Evolutionary conservation across 2,113 vertebrate genomes (phyloP), one percentile per base, ranked within the genome.

Genomic region (Lynx canadensis): DNA sequence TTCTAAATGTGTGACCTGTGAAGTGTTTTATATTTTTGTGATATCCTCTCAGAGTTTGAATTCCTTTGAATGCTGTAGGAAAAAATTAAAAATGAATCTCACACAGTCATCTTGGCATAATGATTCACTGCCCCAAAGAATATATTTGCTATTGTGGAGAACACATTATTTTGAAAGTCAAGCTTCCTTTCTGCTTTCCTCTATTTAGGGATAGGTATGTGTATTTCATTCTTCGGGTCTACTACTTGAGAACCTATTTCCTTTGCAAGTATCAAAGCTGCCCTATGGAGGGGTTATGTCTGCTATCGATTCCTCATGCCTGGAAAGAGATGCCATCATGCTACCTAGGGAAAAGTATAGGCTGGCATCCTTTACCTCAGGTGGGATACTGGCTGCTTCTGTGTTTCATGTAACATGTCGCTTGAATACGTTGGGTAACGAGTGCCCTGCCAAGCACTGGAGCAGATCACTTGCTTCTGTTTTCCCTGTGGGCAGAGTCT

Each of bases 211-310:
- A 9, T 0, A 5, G 87, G 25, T 45, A 25, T 38, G 11, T 38
- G 21, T 71, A 66, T 87, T 97, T 80, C 27, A 23, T 79, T 89
- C 31, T 71, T 86, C 89, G 73, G 50, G 78, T 89, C 52, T 52
- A 76, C n/a, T 78, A 1, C 86, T 98, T 87, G 55, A 95, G 91
- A 95, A 95, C 19, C 55, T 90, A 0, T 52, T 85, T 85, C 4
- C 96, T 98, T 98, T 90, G 94, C 36, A 95, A 89, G 10, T 93
- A 69, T 63, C 89, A 81, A 95, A 95, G 52, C 80, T 97, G 79
- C 23, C 94, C 48, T 86, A 0, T 63, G 33, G 81, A 89, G 85
- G 74, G 45, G 29, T 82, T 4, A 12, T 95, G 63, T 89, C 86
- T 94, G 69, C 80, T 97, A 52, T 71, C 88, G 84, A 89, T 89